Evolutionary conservation across 1,140 invertebrate species (phyloP).

Genomic region (Bradynema listronoti): DNA sequence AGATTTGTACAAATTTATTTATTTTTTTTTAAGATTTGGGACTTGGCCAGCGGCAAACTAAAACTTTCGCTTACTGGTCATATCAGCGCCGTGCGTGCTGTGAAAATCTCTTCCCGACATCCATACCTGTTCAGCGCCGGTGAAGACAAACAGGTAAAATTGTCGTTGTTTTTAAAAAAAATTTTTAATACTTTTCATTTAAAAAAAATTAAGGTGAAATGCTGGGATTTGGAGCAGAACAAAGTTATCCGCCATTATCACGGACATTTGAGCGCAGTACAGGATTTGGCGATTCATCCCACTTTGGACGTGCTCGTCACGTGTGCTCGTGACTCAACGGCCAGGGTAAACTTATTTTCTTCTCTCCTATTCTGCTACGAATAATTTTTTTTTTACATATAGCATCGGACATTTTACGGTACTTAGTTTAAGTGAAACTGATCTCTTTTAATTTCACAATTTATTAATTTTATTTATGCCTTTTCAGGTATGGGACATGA

Average conservation of each 20-base stretch:
- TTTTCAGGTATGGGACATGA: slow-evolving; percentile 79
- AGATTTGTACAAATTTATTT: neutral
- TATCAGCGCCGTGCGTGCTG: slow-evolving; percentile 88
- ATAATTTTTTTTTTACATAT: no score
- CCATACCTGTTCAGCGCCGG: slow-evolving; percentile 98
- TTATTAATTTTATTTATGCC: slow-evolving; percentile 4
- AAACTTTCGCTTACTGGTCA: slow-evolving; percentile 97
- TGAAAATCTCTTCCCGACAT: slow-evolving; percentile 84
- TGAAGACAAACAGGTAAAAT: slow-evolving; percentile 78
- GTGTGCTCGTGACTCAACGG: slow-evolving; percentile 86
- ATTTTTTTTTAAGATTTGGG: slow-evolving; percentile 75
- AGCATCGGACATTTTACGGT: no score
- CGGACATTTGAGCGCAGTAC: slow-evolving; percentile 93
- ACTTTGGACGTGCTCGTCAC: slow-evolving; percentile 88
- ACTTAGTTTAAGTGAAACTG: no score
- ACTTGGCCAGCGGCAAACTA: slow-evolving; percentile 83
- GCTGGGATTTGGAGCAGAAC: slow-evolving; percentile 98
- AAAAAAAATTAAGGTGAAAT: slow-evolving; percentile 70
- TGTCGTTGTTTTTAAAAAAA: slow-evolving; percentile 1
- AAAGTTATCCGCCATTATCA: slow-evolving; percentile 98
- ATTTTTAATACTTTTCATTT: no score
- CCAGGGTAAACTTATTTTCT: slow-evolving; percentile 65
- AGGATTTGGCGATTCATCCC: slow-evolving; percentile 86
- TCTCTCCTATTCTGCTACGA: neutral
- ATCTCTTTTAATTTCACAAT: no score